These are phyloP conservation scores for Oxytorus armatus DNA, from an alignment of 2,888 invertebrate genomes.

Conservation along the genomic window DNA sequence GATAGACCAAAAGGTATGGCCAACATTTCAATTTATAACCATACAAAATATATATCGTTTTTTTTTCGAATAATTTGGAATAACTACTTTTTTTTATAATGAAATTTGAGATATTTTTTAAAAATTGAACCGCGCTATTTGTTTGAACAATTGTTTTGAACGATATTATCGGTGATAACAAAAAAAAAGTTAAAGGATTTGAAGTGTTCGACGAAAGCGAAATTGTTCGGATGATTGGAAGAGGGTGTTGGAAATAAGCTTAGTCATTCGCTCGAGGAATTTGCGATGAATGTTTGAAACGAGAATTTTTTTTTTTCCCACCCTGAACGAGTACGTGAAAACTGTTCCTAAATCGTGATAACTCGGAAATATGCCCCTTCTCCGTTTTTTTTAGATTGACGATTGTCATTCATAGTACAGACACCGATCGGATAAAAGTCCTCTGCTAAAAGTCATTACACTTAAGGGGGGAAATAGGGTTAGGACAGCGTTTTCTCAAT, in stretches of 20 bases:
- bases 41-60: too few species aligned
- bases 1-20: neutral
- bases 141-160: neutral
- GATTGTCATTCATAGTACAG: too few species aligned
- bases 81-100: too few species aligned
- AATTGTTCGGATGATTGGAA: neutral
- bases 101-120: too few species aligned
- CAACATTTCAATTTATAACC: neutral
- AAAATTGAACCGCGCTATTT: neutral
- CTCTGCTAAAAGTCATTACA: neutral
- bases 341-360: slow-evolving; percentile 55
- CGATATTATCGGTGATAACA: neutral
- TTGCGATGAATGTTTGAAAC: neutral
- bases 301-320: slow-evolving; percentile 2
- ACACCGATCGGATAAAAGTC: too few species aligned
- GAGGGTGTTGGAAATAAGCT: neutral
- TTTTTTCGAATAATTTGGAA: too few species aligned
- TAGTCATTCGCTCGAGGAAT: neutral
- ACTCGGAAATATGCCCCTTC: slow-evolving; percentile 59
- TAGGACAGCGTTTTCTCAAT: too few species aligned
- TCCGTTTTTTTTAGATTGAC: neutral
- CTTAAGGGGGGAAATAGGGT: too few species aligned
- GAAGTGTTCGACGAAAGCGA: neutral
- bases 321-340: slow-evolving; percentile 19
- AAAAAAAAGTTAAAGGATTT: neutral